These are phyloP conservation scores for Candidula unifasciata DNA, from an alignment of 2,888 invertebrate genomes.

Conservation along the genomic window DNA sequence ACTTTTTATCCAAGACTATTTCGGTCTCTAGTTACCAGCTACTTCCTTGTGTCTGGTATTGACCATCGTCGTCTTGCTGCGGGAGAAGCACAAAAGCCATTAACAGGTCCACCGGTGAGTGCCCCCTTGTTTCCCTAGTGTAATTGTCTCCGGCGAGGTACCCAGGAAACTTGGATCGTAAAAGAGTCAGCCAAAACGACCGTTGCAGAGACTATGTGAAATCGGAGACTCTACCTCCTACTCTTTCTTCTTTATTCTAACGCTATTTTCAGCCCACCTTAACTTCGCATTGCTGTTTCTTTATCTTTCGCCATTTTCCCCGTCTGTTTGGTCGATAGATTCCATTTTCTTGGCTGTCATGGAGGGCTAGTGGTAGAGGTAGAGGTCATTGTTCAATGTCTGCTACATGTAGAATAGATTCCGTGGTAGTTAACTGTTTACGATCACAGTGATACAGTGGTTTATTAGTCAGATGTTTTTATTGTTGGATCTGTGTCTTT, in stretches of 20 bases:
- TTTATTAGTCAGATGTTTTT: too few species aligned
- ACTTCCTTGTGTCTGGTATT: neutral
- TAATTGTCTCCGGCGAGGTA: neutral
- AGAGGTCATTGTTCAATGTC: neutral
- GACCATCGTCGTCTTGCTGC: neutral
- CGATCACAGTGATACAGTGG: too few species aligned
- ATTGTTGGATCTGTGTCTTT: too few species aligned
- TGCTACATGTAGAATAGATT: too few species aligned
- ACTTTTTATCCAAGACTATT: neutral
- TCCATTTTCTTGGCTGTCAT: neutral
- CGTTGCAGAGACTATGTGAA: conserved; percentile 18
- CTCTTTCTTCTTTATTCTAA: conserved; percentile 26
- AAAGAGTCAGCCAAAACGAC: neutral
- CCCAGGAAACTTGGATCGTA: neutral
- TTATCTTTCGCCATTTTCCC: neutral
- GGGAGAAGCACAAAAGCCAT: conserved; percentile 12
- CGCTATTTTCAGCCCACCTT: neutral
- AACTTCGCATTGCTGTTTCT: neutral
- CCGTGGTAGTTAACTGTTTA: too few species aligned
- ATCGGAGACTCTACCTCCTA: neutral
- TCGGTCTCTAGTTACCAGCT: neutral
- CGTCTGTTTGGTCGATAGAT: conserved; percentile 26
- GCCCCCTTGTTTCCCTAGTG: neutral
- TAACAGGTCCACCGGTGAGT: conserved; percentile 11
- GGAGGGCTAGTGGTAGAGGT: neutral